phyloP scores from a whole-genome alignment of 2,113 vertebrate genomes.

The Istiophorus platypterus region DNA sequence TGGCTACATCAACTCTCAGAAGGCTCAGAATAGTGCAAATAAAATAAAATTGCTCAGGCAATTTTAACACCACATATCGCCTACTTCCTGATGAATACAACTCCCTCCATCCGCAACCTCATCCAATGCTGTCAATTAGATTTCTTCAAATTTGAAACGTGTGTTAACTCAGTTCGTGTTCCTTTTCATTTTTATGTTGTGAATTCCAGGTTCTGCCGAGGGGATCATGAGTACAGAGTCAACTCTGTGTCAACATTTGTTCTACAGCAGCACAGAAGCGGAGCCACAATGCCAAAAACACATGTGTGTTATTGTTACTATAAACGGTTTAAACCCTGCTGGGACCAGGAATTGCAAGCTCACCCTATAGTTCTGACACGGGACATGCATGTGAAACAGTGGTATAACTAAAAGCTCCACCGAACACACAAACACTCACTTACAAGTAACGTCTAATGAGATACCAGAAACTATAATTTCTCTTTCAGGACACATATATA shows the following conservation, averaged over 20 bases:
- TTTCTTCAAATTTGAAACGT: not conserved
- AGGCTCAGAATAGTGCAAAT: not conserved
- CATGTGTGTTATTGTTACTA: slow-evolving; percentile 8
- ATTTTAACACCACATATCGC: too few species aligned
- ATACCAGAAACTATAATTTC: slow-evolving; percentile 32
- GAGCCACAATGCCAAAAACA: not conserved
- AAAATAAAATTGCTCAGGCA: too few species aligned
- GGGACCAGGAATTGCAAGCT: not conserved
- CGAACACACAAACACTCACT: not conserved
- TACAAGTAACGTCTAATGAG: slow-evolving; percentile 30
- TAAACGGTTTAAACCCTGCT: slow-evolving; percentile 3
- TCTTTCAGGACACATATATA: slow-evolving; percentile 43
- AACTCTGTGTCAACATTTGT: slow-evolving; percentile 1
- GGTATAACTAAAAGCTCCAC: not conserved
- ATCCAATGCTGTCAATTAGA: not conserved
- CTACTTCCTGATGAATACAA: not conserved
- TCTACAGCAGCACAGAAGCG: not conserved
- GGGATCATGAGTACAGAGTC: not conserved
- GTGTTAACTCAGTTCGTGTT: not conserved
- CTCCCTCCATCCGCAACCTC: not conserved
- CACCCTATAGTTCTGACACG: not conserved
- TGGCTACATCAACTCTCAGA: not conserved
- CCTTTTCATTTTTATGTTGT: not conserved
- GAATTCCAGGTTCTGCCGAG: not conserved
- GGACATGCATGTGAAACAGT: not conserved